A percentile compares a stretch with the other conserved stretches of the same genome.
These are phyloP conservation scores for Hippocampus abdominalis DNA, from an alignment of 2,113 vertebrate species.

Conservation along the genomic window DNA sequence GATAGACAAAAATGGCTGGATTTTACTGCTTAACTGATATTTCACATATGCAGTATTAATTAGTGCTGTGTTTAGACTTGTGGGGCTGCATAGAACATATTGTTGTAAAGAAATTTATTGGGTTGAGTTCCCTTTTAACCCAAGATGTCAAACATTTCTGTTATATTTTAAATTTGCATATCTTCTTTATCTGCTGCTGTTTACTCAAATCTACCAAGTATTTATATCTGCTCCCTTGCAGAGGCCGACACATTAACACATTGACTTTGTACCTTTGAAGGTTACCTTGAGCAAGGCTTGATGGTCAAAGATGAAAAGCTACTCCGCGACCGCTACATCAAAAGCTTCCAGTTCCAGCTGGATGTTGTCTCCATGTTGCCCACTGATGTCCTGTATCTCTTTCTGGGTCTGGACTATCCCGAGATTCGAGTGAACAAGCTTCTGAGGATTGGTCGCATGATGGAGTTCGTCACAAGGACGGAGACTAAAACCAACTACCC, in stretches of 20 bases:
- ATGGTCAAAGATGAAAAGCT: constrained; percentile 83
- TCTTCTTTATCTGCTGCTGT: no score
- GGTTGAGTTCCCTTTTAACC: no score
- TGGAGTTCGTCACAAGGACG: constrained; percentile 92
- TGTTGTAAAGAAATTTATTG: no score
- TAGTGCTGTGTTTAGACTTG: no score
- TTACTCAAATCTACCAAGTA: no score
- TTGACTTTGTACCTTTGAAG: constrained; percentile 55
- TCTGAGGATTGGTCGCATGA: constrained; percentile 85
- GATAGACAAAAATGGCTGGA: no score
- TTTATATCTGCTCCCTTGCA: no score
- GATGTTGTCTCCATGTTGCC: constrained; percentile 87
- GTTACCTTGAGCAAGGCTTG: constrained; percentile 92
- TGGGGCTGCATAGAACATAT: no score
- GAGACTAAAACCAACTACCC: constrained; percentile 96
- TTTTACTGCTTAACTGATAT: no score
- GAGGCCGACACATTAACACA: background rate
- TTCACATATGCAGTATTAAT: no score
- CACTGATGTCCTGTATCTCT: constrained; percentile 85
- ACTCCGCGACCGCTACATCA: constrained; percentile 78
- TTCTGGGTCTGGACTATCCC: constrained; percentile 86
- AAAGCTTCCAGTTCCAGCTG: constrained; percentile 82
- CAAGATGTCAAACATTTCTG: no score
- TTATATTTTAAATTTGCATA: no score
- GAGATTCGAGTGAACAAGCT: constrained; percentile 93